Base-by-base conservation (phyloP, 2,113 vertebrate species). In the Myotis brandtii region DNA sequence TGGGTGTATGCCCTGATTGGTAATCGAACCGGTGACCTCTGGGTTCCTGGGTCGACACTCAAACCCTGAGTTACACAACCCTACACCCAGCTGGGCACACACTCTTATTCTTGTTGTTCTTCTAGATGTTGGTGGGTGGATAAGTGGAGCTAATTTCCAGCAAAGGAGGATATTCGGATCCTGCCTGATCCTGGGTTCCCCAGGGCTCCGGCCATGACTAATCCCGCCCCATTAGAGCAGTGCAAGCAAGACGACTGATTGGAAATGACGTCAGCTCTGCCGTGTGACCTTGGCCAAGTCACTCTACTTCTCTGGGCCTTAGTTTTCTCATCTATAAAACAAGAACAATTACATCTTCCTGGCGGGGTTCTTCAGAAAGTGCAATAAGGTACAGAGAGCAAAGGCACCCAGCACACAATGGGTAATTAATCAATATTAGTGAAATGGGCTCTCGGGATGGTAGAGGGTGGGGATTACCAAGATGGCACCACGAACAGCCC, bases 211-310 rank as follows among this genome's bases (percentile, higher is more conserved):
- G 54, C 21, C 10, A 25, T 20, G 62, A 25, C 70, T 43, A 3
- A 62, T 20, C 32, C 62, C 43, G 48, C 2, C 43, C 21, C 32
- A 9, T 25, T 9, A 20, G n/a, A 86, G 10, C 30, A 34, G 10
- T 0, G 27, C 21, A 32, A 66, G 16, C 16, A 17, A 54, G 21
- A 81, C 30, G 43, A 70, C 62, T 17, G 12, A 86, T 4, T n/a
- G 12, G 64, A 64, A 17, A 50, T 59, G 32, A 72, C 14, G 21
- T 70, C 27, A 43, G 40, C 56, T 82, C 54, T 80, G 48, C 66
- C 85, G 67, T 73, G 34, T 93, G 91, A 72, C n/a, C 25, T 93
- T 89, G 66, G 54, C 20, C 32, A 73, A 81, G 25, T 88, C 76
- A 48, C 14, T 83, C 18, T 2, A 40, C 3, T 18, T 86, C 52